A percentile compares a stretch with the other conserved stretches of the same genome.
Conservation (phyloP, 2,113 vertebrate genomes). For the Phrynocephalus versicolor region DNA sequence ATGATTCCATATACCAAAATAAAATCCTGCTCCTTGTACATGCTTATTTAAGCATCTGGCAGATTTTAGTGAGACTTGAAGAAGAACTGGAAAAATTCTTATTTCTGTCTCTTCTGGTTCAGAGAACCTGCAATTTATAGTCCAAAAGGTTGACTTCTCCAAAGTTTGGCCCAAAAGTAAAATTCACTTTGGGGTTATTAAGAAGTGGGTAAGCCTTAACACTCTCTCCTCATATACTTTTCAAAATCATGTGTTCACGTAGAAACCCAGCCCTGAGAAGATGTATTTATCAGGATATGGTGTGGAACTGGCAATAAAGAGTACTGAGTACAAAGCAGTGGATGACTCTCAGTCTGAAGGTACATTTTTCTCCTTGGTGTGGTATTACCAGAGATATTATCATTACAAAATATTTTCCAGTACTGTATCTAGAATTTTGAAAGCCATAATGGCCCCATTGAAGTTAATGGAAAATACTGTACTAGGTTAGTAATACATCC, state of each 20-base stretch:
- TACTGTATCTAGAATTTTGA: constrained; percentile 21
- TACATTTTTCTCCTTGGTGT: constrained; percentile 62
- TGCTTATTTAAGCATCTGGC: not conserved
- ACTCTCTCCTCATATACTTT: constrained; percentile 13
- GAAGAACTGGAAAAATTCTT: too few relatives aligned
- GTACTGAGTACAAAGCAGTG: constrained; percentile 94
- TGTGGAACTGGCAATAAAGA: constrained; percentile 97
- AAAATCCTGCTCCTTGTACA: not conserved
- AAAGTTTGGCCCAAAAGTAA: not conserved
- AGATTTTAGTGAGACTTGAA: not conserved
- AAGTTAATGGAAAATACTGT: constrained; percentile 31
- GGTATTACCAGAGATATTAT: constrained; percentile 2
- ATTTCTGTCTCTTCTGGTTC: too few relatives aligned
- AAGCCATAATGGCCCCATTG: constrained; percentile 7
- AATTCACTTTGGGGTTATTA: not conserved
- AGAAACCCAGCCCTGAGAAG: constrained; percentile 83
- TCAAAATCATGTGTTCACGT: constrained; percentile 44
- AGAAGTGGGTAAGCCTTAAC: not conserved
- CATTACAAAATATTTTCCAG: not conserved
- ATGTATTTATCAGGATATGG: constrained; percentile 94
- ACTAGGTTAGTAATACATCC: constrained; percentile 25
- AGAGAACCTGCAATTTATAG: too few relatives aligned
- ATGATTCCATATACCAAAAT: not conserved
- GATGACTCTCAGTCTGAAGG: constrained; percentile 92
- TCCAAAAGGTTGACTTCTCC: too few relatives aligned